Percentiles rank a stretch among this genome's conserved stretches.
phyloP scores from a whole-genome alignment of 2,797 vertebrate genomes.

The Rhynchonycteris naso region DNA sequence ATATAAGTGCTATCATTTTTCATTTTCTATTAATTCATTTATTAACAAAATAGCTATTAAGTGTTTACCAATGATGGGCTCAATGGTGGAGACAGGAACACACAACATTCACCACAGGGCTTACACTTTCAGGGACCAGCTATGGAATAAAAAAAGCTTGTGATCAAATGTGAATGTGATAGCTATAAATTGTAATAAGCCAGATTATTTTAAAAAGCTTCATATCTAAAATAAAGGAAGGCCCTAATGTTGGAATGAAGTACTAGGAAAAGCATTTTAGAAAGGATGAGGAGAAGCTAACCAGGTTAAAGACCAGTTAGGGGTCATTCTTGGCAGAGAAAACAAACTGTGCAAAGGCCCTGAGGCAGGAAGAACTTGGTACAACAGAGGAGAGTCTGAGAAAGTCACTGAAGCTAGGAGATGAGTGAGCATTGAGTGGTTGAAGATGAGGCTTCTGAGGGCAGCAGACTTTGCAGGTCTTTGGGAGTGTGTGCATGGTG shows the following conservation, averaged over 20 bases:
- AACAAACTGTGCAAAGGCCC: not conserved
- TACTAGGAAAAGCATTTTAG: not conserved
- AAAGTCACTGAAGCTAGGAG: not conserved
- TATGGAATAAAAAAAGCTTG: not conserved
- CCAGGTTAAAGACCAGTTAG: not conserved
- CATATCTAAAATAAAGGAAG: not conserved
- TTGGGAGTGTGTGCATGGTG: not conserved
- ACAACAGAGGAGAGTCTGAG: not conserved
- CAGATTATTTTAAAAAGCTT: not conserved
- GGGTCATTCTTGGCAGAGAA: not conserved
- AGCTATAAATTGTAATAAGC: not conserved
- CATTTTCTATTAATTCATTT: not conserved
- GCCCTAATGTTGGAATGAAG: not conserved
- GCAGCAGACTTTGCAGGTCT: not conserved
- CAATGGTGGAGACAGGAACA: not conserved
- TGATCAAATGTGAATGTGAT: not conserved
- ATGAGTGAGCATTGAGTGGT: accelerated
- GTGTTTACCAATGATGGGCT: not conserved
- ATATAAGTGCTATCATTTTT: not conserved
- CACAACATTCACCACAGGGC: not conserved
- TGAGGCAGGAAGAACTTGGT: not conserved
- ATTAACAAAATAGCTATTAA: not conserved
- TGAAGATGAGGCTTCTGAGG: not conserved
- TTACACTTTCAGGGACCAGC: not conserved
- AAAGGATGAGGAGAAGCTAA: not conserved